Percentiles rank a stretch among this genome's conserved stretches.
Conservation (phyloP, 2,113 vertebrate genomes). For the Cyphomyrus plagiostoma region DNA sequence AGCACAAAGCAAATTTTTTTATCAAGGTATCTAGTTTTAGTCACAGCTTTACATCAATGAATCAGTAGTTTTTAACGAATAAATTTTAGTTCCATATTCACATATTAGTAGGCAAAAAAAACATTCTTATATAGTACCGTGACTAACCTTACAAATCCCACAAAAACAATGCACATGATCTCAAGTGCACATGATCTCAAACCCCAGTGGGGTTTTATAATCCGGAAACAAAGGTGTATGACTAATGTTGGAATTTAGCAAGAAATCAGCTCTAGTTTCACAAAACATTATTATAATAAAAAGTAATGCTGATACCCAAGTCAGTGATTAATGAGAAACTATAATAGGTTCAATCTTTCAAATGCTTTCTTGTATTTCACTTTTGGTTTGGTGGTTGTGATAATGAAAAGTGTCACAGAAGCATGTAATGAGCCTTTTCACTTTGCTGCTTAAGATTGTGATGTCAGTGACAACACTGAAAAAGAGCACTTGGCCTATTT, state of each 20-base stretch:
- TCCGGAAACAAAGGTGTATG: constrained; percentile 77
- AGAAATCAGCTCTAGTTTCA: constrained; percentile 98
- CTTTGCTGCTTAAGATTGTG: constrained; percentile 59
- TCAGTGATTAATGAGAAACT: constrained; percentile 82
- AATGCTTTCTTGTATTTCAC: constrained; percentile 65
- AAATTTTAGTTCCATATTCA: background rate
- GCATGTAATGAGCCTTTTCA: constrained; percentile 67
- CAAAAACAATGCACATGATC: background rate
- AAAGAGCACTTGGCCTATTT: constrained; percentile 39
- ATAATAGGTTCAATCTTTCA: constrained; percentile 54
- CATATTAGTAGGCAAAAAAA: background rate
- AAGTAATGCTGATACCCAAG: constrained; percentile 73
- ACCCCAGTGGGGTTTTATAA: constrained; percentile 52
- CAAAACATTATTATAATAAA: constrained; percentile 72
- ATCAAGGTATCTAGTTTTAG: background rate
- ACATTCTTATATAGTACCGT: background rate
- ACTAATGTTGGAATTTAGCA: constrained; percentile 99
- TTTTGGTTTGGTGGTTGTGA: constrained; percentile 70
- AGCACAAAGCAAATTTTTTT: background rate
- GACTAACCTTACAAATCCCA: background rate
- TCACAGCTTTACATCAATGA: background rate
- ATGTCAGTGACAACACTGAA: constrained; percentile 48
- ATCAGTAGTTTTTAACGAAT: background rate
- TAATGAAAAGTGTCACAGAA: constrained; percentile 74
- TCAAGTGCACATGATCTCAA: constrained; percentile 26